phyloP scores from a whole-genome alignment of 35 echinoderm and acorn worm genomes.

The Acanthaster planci region DNA sequence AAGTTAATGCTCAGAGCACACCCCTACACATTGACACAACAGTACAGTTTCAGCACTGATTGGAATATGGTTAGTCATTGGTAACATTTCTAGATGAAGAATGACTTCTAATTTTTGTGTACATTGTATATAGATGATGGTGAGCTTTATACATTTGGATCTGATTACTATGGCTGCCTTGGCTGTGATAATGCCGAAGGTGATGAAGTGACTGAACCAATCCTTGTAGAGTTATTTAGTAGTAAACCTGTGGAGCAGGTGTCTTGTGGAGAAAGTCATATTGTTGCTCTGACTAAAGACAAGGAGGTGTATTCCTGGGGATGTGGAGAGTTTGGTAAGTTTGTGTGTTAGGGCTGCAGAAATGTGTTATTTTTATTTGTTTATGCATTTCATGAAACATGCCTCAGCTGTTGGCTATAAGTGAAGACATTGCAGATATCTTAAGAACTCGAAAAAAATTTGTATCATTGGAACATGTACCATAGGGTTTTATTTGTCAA shows the following conservation, averaged over 20 bases:
- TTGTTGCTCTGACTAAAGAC: constrained; percentile 80
- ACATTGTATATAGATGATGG: constrained; percentile 62
- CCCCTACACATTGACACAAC: too few relatives aligned
- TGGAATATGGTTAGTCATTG: too few relatives aligned
- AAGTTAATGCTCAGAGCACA: too few relatives aligned
- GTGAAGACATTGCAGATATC: too few relatives aligned
- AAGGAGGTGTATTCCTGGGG: constrained; percentile 95
- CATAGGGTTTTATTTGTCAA: too few relatives aligned
- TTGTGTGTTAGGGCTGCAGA: background rate
- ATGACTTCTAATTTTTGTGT: too few relatives aligned
- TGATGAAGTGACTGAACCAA: constrained; percentile 72
- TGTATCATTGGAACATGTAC: background rate
- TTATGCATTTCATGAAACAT: too few relatives aligned
- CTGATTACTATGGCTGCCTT: constrained; percentile 96
- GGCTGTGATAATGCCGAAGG: constrained; percentile 83
- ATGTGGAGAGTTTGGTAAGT: constrained; percentile 97
- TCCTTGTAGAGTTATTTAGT: constrained; percentile 77
- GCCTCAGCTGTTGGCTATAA: too few relatives aligned
- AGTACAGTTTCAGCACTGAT: too few relatives aligned
- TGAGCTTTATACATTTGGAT: constrained; percentile 89
- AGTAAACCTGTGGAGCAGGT: constrained; percentile 67
- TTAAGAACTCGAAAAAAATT: background rate
- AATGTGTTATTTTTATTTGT: background rate
- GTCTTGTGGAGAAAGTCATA: constrained; percentile 89
- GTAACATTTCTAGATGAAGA: too few relatives aligned